Conservation (phyloP, 2,888 invertebrate genomes). For the Syritta pipiens region DNA sequence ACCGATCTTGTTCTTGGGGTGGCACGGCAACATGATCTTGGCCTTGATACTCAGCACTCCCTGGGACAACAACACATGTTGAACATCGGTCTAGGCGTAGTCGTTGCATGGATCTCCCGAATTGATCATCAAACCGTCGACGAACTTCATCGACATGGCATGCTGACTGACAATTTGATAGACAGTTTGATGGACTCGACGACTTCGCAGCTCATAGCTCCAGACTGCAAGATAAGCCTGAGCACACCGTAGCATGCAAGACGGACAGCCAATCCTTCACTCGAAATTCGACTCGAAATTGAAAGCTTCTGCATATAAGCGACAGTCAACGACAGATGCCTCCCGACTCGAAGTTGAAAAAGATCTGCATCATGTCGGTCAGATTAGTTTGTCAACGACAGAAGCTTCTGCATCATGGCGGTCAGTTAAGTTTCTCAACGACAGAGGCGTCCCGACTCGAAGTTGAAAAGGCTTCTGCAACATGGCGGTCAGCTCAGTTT, state of each 20-base stretch:
- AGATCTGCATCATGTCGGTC: constrained; percentile 98
- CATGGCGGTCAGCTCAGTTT: no score
- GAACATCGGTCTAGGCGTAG: constrained; percentile 98
- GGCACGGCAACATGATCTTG: constrained; percentile 99
- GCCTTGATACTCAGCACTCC: constrained; percentile 89
- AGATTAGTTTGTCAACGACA: no score
- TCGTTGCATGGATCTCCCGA: constrained; percentile 99
- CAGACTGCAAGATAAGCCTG: constrained; percentile 98
- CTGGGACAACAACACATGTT: constrained; percentile 98
- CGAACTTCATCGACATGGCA: constrained; percentile 99
- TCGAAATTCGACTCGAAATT: constrained; percentile 98
- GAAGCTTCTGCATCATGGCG: no score
- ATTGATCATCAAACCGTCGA: constrained; percentile 99
- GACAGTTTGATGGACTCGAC: constrained; percentile 99
- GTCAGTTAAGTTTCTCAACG: no score
- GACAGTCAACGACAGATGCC: constrained; percentile 98
- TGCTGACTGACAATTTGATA: constrained; percentile 99
- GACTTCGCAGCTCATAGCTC: constrained; percentile 98
- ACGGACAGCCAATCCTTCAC: constrained; percentile 93
- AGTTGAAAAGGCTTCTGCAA: no score
- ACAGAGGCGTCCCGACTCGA: no score
- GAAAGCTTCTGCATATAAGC: constrained; percentile 99
- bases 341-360: constrained; percentile 96
- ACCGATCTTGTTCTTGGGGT: constrained; percentile 96
- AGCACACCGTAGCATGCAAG: constrained; percentile 99